phyloP scores from a whole-genome alignment of 2,888 invertebrate genomes.

The Xylocampa areola region DNA sequence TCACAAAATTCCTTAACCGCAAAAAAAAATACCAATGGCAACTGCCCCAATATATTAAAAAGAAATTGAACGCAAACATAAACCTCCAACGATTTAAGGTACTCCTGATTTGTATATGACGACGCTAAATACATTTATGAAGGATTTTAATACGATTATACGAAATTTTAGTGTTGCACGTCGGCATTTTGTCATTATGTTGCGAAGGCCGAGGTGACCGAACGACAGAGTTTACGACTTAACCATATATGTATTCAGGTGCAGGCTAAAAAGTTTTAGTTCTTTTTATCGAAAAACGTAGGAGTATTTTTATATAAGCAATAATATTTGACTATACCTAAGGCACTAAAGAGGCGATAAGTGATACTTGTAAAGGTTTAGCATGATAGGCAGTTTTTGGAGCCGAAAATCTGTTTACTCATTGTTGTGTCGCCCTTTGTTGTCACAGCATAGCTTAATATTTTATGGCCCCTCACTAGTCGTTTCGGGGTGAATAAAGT shows the following conservation, averaged over 20 bases:
- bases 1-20: constrained; percentile 17
- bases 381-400: constrained; percentile 20
- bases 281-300: constrained; percentile 43
- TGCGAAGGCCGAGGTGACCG: constrained; percentile 49
- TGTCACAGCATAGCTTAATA: constrained; percentile 39
- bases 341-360: constrained; percentile 25
- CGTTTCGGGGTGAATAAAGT: constrained; percentile 36
- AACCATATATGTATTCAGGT: constrained; percentile 47
- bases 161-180: constrained; percentile 49
- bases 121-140: constrained; percentile 64
- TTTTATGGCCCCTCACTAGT: constrained; percentile 35
- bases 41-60: constrained; percentile 41
- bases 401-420: constrained; percentile 32
- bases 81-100: constrained; percentile 57
- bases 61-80: constrained; percentile 49
- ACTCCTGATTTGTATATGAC: constrained; percentile 60
- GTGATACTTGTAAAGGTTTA: constrained; percentile 47
- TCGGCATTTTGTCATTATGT: constrained; percentile 51
- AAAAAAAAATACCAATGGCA: constrained; percentile 39
- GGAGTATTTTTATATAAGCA: constrained; percentile 39
- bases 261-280: constrained; percentile 41
- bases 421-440: constrained; percentile 46
- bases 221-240: constrained; percentile 46
- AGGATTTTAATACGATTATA: constrained; percentile 69
- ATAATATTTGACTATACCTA: constrained; percentile 39